A percentile compares a stretch with the other conserved stretches of the same genome.
These are phyloP conservation scores for Morone saxatilis DNA, from an alignment of 2,113 vertebrate genomes.

Conservation along the genomic window DNA sequence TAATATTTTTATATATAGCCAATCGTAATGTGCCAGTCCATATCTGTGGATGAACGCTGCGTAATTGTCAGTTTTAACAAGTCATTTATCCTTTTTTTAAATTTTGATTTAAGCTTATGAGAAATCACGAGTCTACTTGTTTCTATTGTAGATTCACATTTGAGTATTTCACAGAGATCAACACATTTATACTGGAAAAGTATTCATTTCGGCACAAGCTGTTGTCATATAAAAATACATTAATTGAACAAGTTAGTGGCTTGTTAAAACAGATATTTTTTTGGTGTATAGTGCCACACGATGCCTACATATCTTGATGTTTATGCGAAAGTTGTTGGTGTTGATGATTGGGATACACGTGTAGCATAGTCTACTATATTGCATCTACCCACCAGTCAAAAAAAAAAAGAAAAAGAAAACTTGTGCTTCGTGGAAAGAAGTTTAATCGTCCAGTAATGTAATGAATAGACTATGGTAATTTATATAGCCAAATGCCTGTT, in stretches of 20 bases:
- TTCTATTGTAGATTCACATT: neutral
- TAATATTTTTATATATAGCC: conserved; percentile 64
- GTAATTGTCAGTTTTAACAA: conserved; percentile 64
- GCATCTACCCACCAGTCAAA: conserved; percentile 46
- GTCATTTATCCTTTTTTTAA: neutral
- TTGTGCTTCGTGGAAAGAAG: conserved; percentile 66
- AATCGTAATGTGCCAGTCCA: conserved; percentile 66
- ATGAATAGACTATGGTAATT: conserved; percentile 55
- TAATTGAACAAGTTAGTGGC: neutral
- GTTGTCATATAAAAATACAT: neutral
- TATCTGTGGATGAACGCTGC: conserved; percentile 71
- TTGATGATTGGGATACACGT: conserved; percentile 59
- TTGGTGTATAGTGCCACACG: conserved; percentile 40
- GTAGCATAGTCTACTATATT: conserved; percentile 51
- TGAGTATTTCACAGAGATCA: conserved; percentile 29
- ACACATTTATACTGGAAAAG: conserved; percentile 29
- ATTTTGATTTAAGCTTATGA: neutral
- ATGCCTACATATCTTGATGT: conserved; percentile 81
- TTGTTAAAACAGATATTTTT: conserved; percentile 64
- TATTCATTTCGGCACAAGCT: conserved; percentile 1
- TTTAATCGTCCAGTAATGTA: conserved; percentile 60
- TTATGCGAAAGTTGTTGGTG: conserved; percentile 49
- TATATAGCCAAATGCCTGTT: conserved; percentile 53
- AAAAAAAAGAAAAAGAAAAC: neutral
- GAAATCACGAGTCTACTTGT: neutral